Base-by-base conservation (phyloP, 2,888 invertebrate genomes). In the Metacarcinus magister region DNA sequence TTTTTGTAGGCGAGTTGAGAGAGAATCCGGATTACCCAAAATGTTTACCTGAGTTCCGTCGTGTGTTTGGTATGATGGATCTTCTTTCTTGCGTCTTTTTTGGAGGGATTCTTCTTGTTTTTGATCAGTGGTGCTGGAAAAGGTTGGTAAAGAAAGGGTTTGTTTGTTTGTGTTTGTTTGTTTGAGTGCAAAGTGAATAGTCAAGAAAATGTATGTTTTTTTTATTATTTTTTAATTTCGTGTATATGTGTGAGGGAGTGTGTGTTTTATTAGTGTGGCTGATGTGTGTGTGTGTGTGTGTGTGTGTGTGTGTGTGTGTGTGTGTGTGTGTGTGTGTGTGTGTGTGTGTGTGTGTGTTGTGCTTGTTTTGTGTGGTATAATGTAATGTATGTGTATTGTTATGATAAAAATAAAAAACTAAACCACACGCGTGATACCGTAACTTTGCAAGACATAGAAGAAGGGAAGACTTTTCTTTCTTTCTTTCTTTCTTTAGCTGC, bases 331-430 rank as follows among this genome's bases (percentile, higher is more conserved):
- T 75, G 75, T n/a, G 75, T 75, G 28, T 75, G 60, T 60, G 60
- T 60, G 60, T 75, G 75, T 75, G 75, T 75, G 28, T 75, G 75
- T 75, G 75, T 75, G 75, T 75, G 75, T 75, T 75, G 75, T 23
- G 23, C 2, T 10, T n/a, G n/a, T 75, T 10, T n/a, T n/a, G 75
- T n/a, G 10, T 23, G n/a, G 23, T 75, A 75, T 16, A 28, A 28
- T 28, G 10, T 75, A 75, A 75, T 28, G n/a, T 75, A 75, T 75
- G 28, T 75, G n/a, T 75, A n/a, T 75, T 28, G 28, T 28, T 75
- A n/a, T n/a, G 28, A 8, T n/a, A 28, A 75, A 75, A 75, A 28
- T 28, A 39, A 39, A 39, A 39, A 39, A 48, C 48, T 48, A 13
- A 54, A 75, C n/a, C n/a, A 75, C 75, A 7, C 28, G 28, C 28